phyloP scores from a whole-genome alignment of 1,140 invertebrate genomes.

The Drosophila melanica region DNA sequence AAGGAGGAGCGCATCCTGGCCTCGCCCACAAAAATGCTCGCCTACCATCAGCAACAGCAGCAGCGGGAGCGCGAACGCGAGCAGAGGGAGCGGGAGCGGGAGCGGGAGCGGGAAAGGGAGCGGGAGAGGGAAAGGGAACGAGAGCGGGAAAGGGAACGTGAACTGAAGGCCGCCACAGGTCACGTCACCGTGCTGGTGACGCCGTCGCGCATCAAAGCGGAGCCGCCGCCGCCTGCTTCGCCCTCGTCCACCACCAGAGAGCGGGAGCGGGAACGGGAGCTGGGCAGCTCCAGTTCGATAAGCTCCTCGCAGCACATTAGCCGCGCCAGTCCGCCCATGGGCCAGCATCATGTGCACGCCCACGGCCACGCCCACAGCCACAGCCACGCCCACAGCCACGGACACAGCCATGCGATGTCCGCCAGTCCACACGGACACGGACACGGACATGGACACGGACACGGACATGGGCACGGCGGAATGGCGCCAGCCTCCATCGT shows the following conservation, averaged over 20 bases:
- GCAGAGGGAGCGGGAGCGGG: constrained; percentile 54
- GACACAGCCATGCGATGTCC: constrained; percentile 40
- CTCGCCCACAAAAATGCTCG: constrained; percentile 78
- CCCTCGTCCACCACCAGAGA: constrained; percentile 57
- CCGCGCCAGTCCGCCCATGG: constrained; percentile 60
- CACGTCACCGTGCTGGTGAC: constrained; percentile 83
- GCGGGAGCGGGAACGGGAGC: constrained; percentile 28
- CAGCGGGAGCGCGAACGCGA: constrained; percentile 24
- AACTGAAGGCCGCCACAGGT: constrained; percentile 81
- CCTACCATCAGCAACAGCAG: constrained; percentile 71
- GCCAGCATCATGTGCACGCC: constrained; percentile 28
- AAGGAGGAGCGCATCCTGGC: constrained; percentile 78
- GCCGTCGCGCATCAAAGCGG: constrained; percentile 81
- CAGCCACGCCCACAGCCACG: constrained; percentile 53
- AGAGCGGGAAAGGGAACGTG: constrained; percentile 50
- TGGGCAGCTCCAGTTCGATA: constrained; percentile 17
- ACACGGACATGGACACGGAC: constrained; percentile 19
- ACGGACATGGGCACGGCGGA: constrained; percentile 56
- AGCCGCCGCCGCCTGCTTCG: constrained; percentile 79
- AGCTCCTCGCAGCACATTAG: constrained; percentile 44
- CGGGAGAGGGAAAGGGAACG: constrained; percentile 59
- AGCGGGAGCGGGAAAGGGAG: constrained; percentile 47
- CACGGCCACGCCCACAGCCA: constrained; percentile 53
- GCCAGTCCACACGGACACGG: constrained; percentile 1
- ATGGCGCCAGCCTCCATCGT: constrained; percentile 68